These are phyloP conservation scores for Rhabdophis nuchalis DNA, from an alignment of 2,797 vertebrate species.

Conservation along the genomic window DNA sequence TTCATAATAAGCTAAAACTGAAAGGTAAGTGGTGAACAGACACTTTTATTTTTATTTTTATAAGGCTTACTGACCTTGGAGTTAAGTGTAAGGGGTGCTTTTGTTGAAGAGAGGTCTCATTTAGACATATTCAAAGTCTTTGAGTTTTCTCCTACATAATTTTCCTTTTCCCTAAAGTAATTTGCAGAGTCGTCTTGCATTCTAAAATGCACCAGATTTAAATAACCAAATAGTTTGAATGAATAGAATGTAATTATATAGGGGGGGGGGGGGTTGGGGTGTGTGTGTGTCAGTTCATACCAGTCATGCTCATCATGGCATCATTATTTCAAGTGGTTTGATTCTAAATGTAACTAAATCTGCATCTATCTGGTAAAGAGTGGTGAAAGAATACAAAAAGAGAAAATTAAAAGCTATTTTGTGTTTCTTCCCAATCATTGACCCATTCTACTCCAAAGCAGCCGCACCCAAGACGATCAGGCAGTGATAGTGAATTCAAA, in stretches of 20 bases:
- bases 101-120: neutral
- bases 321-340: neutral
- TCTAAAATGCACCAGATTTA: neutral
- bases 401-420: neutral
- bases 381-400: neutral
- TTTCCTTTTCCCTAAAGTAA: neutral
- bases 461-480: neutral
- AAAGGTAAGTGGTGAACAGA: conserved; percentile 77
- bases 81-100: neutral
- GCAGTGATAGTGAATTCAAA: neutral
- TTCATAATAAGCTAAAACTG: conserved; percentile 95
- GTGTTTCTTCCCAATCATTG: neutral
- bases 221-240: neutral
- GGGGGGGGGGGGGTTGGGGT: too few relatives aligned
- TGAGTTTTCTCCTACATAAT: neutral
- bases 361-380: neutral
- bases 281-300: too few relatives aligned
- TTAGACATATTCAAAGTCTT: neutral
- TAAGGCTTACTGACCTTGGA: neutral
- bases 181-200: too few relatives aligned
- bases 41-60: neutral
- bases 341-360: neutral
- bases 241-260: too few relatives aligned
- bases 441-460: neutral
- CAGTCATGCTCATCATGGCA: neutral